Evolutionary conservation across 2,888 invertebrate genomes (phyloP).

Genomic region (Didymodactylos carnosus): DNA sequence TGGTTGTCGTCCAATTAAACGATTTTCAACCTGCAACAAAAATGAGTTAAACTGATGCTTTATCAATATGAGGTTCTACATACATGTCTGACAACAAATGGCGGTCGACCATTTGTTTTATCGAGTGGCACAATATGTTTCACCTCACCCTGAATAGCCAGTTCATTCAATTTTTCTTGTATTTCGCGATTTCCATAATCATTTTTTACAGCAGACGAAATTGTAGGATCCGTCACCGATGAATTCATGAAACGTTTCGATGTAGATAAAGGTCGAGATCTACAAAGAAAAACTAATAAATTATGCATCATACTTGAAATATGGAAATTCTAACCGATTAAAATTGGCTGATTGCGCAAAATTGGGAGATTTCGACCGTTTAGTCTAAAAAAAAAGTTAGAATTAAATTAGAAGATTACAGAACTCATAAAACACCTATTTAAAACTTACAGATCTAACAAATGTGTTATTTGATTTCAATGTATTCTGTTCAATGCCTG

Average conservation of each 20-base stretch:
- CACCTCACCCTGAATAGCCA: not conserved
- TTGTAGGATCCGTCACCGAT: not conserved
- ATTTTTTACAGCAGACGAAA: not conserved
- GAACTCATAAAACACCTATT: too few species aligned
- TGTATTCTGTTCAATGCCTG: not conserved
- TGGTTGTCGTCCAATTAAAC: not conserved
- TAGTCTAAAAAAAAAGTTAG: too few species aligned
- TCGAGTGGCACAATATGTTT: not conserved
- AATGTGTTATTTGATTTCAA: too few species aligned
- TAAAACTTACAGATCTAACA: too few species aligned
- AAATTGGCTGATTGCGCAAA: not conserved
- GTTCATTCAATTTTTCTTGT: not conserved
- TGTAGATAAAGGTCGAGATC: too few species aligned
- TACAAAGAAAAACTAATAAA: too few species aligned
- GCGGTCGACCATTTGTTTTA: not conserved
- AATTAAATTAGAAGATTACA: too few species aligned
- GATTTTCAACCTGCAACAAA: not conserved
- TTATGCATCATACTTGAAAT: not conserved
- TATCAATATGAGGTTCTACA: not conserved
- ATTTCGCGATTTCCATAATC: not conserved
- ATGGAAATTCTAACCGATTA: not conserved
- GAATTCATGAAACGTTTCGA: too few species aligned
- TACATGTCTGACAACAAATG: not conserved
- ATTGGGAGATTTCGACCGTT: not conserved
- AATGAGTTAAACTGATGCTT: too few species aligned